Percentiles rank a stretch among this genome's conserved stretches.
These are phyloP conservation scores for Pogonophryne albipinna DNA, from an alignment of 2,797 vertebrate species.

Conservation along the genomic window DNA sequence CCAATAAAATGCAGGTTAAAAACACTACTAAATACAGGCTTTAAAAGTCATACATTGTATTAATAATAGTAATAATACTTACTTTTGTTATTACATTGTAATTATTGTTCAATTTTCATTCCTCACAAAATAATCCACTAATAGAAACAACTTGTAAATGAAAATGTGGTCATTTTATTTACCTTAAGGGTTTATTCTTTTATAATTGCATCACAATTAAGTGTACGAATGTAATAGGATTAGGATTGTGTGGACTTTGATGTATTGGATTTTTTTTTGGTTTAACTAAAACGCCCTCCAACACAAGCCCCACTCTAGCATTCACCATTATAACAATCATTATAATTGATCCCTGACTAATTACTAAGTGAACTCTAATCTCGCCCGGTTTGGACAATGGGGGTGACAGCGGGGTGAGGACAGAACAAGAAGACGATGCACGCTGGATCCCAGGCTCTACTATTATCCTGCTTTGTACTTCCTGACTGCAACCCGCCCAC, in stretches of 20 bases:
- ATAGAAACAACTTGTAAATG: neutral
- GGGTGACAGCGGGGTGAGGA: slow-evolving; percentile 9
- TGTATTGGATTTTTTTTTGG: neutral
- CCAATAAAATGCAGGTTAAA: neutral
- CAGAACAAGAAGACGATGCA: slow-evolving; percentile 38
- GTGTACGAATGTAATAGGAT: neutral
- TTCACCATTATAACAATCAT: slow-evolving; percentile 53
- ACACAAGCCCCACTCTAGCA: neutral
- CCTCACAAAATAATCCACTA: neutral
- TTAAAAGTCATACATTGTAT: neutral
- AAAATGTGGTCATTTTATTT: neutral
- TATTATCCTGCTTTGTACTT: slow-evolving; percentile 76
- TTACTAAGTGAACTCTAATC: slow-evolving; percentile 59
- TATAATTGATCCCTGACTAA: slow-evolving; percentile 60
- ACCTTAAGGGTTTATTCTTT: neutral
- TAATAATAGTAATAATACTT: neutral
- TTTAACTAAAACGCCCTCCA: neutral
- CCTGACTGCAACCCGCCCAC: slow-evolving; percentile 78
- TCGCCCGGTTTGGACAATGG: slow-evolving; percentile 54
- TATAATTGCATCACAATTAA: neutral
- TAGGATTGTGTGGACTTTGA: slow-evolving; percentile 32
- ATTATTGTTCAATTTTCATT: neutral
- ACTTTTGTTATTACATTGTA: neutral
- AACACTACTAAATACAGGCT: neutral
- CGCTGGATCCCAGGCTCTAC: slow-evolving; percentile 70